Evolutionary conservation across 2,113 vertebrate species (phyloP).

Genomic region (Hemiprocne comata): DNA sequence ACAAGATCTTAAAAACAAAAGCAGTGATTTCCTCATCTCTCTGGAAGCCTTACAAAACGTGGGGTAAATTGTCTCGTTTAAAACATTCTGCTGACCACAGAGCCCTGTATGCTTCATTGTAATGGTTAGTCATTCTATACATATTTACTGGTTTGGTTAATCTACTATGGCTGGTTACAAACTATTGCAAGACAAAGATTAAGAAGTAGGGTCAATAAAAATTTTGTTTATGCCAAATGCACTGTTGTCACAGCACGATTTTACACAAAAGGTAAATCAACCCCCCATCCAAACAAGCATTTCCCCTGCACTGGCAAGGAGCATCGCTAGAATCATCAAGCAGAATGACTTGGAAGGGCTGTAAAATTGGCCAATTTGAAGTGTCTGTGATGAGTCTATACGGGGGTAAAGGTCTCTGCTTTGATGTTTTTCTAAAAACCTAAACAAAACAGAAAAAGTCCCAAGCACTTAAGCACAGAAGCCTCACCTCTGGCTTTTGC

Average conservation of each 20-base stretch:
- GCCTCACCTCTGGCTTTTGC: not conserved
- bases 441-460: not conserved
- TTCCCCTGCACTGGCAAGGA: not conserved
- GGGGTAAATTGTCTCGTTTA: not conserved
- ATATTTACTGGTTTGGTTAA: not conserved
- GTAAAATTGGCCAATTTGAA: not conserved
- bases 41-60: constrained; percentile 44
- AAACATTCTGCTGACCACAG: constrained; percentile 20
- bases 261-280: constrained; percentile 20
- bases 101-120: not conserved
- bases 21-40: constrained; percentile 46
- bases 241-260: not conserved
- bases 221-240: not conserved
- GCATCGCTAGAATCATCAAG: not conserved
- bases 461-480: not conserved
- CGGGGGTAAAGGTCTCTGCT: not conserved
- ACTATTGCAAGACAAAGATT: not conserved
- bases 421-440: not conserved
- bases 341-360: not conserved
- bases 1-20: constrained; percentile 61
- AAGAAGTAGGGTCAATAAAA: not conserved
- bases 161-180: not conserved
- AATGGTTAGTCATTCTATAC: constrained; percentile 29
- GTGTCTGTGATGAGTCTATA: not conserved
- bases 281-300: not conserved